Percentiles rank a stretch among this genome's conserved stretches.
Conservation (phyloP, 2,113 vertebrate genomes). For the Mionectes macconnelli region DNA sequence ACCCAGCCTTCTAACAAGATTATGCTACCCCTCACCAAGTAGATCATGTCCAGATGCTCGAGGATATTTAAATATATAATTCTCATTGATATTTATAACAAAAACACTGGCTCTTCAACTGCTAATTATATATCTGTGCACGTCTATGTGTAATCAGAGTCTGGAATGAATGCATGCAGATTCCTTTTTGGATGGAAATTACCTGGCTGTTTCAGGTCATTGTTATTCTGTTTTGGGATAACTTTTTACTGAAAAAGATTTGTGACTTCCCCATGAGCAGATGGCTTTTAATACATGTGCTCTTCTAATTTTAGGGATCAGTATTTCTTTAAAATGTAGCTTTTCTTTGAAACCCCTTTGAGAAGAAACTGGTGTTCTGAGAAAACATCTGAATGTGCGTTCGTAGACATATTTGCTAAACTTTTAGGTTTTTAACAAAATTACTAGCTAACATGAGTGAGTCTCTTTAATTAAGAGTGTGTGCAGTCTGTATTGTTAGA, state of each 20-base stretch:
- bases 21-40: background rate
- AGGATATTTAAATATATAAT: background rate
- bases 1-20: background rate
- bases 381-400: background rate
- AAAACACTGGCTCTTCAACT: background rate
- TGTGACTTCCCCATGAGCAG: background rate
- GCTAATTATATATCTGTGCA: background rate
- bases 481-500: background rate
- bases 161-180: background rate
- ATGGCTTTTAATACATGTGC: background rate
- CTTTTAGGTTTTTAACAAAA: background rate
- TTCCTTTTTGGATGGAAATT: background rate
- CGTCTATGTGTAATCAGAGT: background rate
- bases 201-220: background rate
- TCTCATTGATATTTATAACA: background rate
- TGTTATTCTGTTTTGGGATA: background rate
- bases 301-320: background rate
- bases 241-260: background rate
- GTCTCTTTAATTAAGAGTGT: background rate
- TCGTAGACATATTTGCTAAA: accelerated
- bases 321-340: background rate
- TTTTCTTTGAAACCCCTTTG: background rate
- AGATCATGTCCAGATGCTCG: background rate
- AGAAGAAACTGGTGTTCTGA: background rate
- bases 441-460: background rate